Conservation (phyloP, 2,113 vertebrate genomes). For the Pangasianodon gigas region DNA sequence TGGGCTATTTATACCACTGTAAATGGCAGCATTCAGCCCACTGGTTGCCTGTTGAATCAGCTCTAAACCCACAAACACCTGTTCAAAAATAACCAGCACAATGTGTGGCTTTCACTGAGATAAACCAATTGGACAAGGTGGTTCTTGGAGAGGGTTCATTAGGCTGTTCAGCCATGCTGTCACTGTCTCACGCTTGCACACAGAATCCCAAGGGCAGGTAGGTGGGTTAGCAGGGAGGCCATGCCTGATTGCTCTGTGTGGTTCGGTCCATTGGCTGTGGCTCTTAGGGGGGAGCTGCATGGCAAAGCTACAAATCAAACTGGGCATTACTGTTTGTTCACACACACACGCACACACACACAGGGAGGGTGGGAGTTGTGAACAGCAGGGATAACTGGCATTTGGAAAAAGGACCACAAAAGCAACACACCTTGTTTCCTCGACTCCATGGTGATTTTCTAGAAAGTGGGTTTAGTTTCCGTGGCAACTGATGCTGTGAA, state of each 20-base stretch:
- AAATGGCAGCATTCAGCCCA: neutral
- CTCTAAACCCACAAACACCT: neutral
- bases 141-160: conserved; percentile 16
- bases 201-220: conserved; percentile 13
- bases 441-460: neutral
- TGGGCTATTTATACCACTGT: neutral
- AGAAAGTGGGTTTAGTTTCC: neutral
- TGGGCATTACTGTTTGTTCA: conserved; percentile 46
- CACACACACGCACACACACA: neutral
- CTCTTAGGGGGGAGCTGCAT: conserved; percentile 29
- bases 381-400: conserved; percentile 13
- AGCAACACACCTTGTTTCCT: neutral
- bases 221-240: conserved; percentile 38
- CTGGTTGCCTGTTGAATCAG: neutral
- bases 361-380: neutral
- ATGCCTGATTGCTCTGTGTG: conserved; percentile 48
- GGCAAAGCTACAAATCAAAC: conserved; percentile 47
- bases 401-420: neutral
- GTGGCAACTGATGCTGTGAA: neutral
- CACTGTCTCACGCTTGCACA: neutral
- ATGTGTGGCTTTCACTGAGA: conserved; percentile 10
- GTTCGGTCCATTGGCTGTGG: conserved; percentile 41
- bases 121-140: conserved; percentile 9
- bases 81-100: conserved; percentile 10
- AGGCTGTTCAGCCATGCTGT: conserved; percentile 29